Conservation (phyloP, 1,140 invertebrate genomes). For the Hyposmocoma kahamanoa region DNA sequence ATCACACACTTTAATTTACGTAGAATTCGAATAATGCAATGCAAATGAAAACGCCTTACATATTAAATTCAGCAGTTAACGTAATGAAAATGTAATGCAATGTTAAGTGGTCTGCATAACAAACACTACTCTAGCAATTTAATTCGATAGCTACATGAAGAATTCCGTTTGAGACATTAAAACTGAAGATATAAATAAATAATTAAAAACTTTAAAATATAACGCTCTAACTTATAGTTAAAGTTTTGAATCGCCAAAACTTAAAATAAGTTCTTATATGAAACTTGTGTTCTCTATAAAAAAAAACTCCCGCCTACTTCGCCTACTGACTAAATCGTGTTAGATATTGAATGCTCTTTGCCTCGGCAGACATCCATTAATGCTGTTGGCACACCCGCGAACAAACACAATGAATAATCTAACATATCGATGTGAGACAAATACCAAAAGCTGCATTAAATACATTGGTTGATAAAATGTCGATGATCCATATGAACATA, state of each 20-base stretch:
- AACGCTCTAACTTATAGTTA: slow-evolving; percentile 73
- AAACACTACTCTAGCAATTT: slow-evolving; percentile 48
- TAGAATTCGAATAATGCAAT: slow-evolving; percentile 44
- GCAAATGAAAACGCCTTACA: slow-evolving; percentile 35
- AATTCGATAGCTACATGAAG: slow-evolving; percentile 32
- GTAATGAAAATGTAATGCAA: slow-evolving; percentile 28
- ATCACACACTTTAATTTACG: slow-evolving; percentile 66
- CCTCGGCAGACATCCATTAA: slow-evolving; percentile 52
- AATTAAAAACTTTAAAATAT: slow-evolving; percentile 62
- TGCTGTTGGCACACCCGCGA: slow-evolving; percentile 55
- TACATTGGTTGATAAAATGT: slow-evolving; percentile 33
- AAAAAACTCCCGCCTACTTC: slow-evolving; percentile 7
- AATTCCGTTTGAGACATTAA: slow-evolving; percentile 50
- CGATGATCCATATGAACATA: slow-evolving; percentile 28
- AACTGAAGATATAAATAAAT: slow-evolving; percentile 62
- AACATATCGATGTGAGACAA: slow-evolving; percentile 46
- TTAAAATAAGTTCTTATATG: slow-evolving; percentile 69
- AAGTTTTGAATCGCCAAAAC: slow-evolving; percentile 72
- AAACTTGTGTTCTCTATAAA: slow-evolving; percentile 22
- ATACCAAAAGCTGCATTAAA: slow-evolving; percentile 37
- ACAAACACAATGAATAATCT: slow-evolving; percentile 66
- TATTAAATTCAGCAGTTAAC: slow-evolving; percentile 29
- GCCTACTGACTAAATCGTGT: slow-evolving; percentile 5
- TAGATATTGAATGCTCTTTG: slow-evolving; percentile 10
- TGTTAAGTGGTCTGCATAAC: slow-evolving; percentile 17